Percentiles rank a stretch among this genome's conserved stretches.
Conservation (phyloP, 2,888 invertebrate genomes). For the Mycogona germanica region DNA sequence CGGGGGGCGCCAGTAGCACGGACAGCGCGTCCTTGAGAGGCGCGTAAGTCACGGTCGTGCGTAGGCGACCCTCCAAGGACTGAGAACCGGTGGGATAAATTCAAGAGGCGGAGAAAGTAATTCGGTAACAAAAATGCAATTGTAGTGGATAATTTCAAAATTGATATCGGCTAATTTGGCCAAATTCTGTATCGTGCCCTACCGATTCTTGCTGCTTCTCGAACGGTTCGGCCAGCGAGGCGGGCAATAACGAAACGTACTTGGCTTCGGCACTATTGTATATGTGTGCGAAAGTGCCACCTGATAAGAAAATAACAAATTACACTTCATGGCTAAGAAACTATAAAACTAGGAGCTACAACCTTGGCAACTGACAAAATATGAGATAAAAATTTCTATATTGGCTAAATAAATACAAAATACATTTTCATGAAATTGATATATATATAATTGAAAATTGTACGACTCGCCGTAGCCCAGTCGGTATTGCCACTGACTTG, state of each 20-base stretch:
- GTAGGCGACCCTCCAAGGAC: constrained; percentile 1
- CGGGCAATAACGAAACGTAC: background rate
- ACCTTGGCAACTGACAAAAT: too few relatives aligned
- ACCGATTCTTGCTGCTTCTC: background rate
- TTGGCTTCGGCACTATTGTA: background rate
- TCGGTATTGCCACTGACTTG: too few relatives aligned
- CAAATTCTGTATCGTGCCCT: background rate
- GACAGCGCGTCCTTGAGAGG: constrained; percentile 37
- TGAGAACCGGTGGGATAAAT: too few relatives aligned
- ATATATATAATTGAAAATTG: too few relatives aligned
- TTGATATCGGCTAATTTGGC: background rate
- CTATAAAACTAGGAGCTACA: too few relatives aligned
- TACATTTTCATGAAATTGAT: too few relatives aligned
- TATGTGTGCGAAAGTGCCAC: constrained; percentile 1
- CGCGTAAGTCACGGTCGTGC: constrained; percentile 8
- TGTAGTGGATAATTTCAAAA: background rate
- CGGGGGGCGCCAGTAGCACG: constrained; percentile 70
- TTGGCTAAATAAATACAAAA: too few relatives aligned
- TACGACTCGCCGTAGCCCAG: background rate
- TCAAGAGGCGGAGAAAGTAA: too few relatives aligned
- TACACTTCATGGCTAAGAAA: too few relatives aligned
- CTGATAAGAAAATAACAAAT: background rate
- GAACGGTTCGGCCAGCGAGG: constrained; percentile 1
- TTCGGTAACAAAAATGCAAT: background rate
- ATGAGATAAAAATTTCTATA: too few relatives aligned